Base-by-base conservation (phyloP, 2,113 vertebrate genomes). In the Ammodytes dubius region DNA sequence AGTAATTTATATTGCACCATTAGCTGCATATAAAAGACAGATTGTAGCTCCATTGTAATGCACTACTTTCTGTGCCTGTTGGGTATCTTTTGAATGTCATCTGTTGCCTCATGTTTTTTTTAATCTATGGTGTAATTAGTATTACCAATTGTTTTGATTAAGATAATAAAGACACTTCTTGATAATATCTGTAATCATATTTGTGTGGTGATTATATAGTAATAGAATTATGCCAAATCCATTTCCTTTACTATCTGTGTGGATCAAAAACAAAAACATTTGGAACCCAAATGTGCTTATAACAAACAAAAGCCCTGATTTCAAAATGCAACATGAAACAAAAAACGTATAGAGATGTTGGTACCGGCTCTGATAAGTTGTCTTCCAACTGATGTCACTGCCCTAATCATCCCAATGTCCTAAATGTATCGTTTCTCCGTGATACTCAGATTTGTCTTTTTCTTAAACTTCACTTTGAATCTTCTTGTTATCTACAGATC, bases 171-270 rank as follows among this genome's bases (percentile, higher is more conserved):
- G 6, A 50, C 14, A 42, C 70, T 58, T 11, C 42, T 42, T 9
- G 13, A 53, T 77, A 5, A 50, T 39, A 37, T 37, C 7, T 53
- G 2, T 47, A 13, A 54, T 61, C 17, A 27, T 27, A 27, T 27
- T 27, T 9, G 17, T 35, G 49, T 61, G 14, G 14, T 47, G 53
- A 50, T 67, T 50, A 50, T 49, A 5, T 17, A 49, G 27, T 7
- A 42, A 54, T 54, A 47, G 27, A 56, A 4, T 49, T 17, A 81
- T 52, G 13, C 15, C 49, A 58, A 27, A 79, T 63, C 19, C 1
- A 37, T 80, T 66, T 46, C 7, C 56, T 70, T 56, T 53, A 49
- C 56, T 43, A 49, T 50, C n/a, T 56, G 43, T 12, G 17, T 74
- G 60, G 40, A 27, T 80, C 9, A 84, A 53, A 63, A 60, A 43